Percentiles rank a stretch among this genome's conserved stretches.
Conservation (phyloP, 2,888 invertebrate genomes). For the Phalera bucephala region DNA sequence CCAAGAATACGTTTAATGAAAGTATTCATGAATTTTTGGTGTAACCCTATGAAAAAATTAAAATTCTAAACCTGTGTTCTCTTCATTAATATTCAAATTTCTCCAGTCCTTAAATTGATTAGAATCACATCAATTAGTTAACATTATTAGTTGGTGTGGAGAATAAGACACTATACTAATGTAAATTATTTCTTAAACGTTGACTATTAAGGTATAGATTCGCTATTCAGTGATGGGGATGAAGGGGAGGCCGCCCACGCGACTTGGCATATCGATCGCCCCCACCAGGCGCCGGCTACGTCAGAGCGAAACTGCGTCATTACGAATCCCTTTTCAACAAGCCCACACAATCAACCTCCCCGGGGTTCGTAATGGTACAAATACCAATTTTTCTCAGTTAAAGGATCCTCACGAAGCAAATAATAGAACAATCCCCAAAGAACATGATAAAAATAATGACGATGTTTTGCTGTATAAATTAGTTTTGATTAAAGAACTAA, state of each 20-base stretch:
- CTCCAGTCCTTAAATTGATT: not conserved
- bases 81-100: not conserved
- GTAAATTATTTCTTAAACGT: conserved; percentile 29
- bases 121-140: not conserved
- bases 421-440: no score
- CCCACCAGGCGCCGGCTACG: conserved; percentile 61
- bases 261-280: conserved; percentile 65
- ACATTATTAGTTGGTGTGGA: not conserved
- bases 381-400: no score
- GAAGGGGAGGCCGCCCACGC: conserved; percentile 64
- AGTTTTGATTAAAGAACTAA: no score
- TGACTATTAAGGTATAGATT: conserved; percentile 45
- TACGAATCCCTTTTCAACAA: conserved; percentile 47
- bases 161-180: conserved; percentile 4
- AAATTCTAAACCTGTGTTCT: no score
- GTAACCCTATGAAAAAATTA: no score
- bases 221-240: conserved; percentile 36
- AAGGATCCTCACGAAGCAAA: no score
- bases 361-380: no score
- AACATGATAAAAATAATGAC: no score
- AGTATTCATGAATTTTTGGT: no score
- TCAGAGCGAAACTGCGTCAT: conserved; percentile 68
- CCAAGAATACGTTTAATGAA: no score
- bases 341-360: conserved; percentile 41
- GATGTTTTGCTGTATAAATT: no score